Base-by-base conservation (phyloP, 2,888 invertebrate genomes). In the Ophioninae sp. region DNA sequence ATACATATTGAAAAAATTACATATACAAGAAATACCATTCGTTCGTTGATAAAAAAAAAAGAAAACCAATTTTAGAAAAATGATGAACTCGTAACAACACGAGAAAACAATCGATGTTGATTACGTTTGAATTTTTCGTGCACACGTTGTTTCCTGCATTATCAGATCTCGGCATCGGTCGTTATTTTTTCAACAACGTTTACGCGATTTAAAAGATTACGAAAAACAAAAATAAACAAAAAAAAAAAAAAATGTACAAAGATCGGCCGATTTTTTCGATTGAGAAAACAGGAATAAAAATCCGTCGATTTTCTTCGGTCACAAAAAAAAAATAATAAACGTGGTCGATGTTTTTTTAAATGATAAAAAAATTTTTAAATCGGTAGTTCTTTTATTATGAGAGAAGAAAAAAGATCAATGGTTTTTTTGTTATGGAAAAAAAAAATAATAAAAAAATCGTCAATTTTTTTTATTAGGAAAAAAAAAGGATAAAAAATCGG, bases 101-200 rank as follows among this genome's bases (percentile, higher is more conserved):
- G 50, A 77, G 2, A 59, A 59, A 74, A 57, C 61, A 77, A 84
- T 68, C 62, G 21, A 65, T 76, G 76, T 82, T 65, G 21, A 79
- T 84, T 79, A 77, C 73, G 56, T 68, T 84, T 82, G 79, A 79
- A 79, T 61, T 79, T 30, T 76, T 82, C 84, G 84, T 84, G 84
- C 84, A 72, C 82, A 84, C 84, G 84, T 84, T 84, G 84, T 82
- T 84, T 84, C 84, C 84, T 84, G 82, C 84, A 84, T 84, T 84
- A 84, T 84, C 79, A 65, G 59, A 13, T 68, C 21, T 61, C 10
- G 39, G 56, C 74, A 56, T 59, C 13, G n/a, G 20, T 75, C 0
- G 37, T 44, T 76, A 10, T 72, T 59, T 8, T 41, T 50, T 67
- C 61, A 7, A 56, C 56, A 21, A 21, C 7, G 17, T 21, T 21